Base-by-base conservation (phyloP, 2,797 vertebrate species). In the Cossypha heuglini region DNA sequence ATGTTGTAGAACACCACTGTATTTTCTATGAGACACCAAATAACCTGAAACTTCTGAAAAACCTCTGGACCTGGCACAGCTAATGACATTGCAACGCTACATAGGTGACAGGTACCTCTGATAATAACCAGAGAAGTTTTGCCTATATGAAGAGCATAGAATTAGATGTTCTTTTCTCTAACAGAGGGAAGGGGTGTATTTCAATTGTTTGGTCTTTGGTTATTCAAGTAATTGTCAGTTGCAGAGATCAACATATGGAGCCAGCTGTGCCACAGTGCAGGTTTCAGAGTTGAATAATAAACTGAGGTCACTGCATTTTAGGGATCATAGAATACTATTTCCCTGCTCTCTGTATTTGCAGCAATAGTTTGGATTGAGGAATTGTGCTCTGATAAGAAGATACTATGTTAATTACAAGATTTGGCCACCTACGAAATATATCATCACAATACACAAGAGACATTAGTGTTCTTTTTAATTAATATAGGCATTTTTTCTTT, bases 221-320 rank as follows among this genome's bases (percentile, higher is more conserved):
- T 81, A 18, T 72, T 14, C 9, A 75, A 57, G 7, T 17, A 33
- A 40, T 51, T 74, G 8, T 11, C 62, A 24, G 5, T 35, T 55
- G 73, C 4, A 4, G 48, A 83, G 42, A 67, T 73, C 54, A 62
- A 49, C 11, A 21, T 24, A 64, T 43, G 35, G 77, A 85, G 25
- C 57, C 29, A 71, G 33, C 11, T 63, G 29, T 80, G 48, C 24
- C 75, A 68, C 28, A 52, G 20, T 35, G 62, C 5, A 87, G 4
- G 10, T 54, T 93, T 88, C 49, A 0, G 1, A 91, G 19, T 6
- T 67, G n/a, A 64, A 61, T 11, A 8, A 64, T 77, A 79, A 86
- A 51, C 11, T 0, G 4, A 55, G 25, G 0, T 2, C 16, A n/a
- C 11, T 1, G 0, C 8, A 61, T n/a, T 13, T 71, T 51, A 51